Base-by-base conservation (phyloP, 2,888 invertebrate species). In the Clistopyga incitator region DNA sequence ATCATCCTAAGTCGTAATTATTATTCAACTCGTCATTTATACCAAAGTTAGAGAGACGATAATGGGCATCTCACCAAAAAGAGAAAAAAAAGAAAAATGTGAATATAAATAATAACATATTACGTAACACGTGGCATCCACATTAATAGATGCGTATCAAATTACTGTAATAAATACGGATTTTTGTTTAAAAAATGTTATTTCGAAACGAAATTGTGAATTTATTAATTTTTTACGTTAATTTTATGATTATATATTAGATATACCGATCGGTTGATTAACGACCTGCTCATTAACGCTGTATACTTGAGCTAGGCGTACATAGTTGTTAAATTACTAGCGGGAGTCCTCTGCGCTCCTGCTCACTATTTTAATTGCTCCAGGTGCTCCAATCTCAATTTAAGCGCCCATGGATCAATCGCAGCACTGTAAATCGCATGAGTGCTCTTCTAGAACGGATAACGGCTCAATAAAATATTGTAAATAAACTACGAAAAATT, bases 261-360 rank as follows among this genome's bases (percentile, higher is more conserved):
- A 38, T 38, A 38, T 38, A 38, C 10, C 1, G 38, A 38, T 45
- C 15, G 25, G 67, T 76, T 38, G 50, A 68, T 78, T 64, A 70
- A 74, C 64, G 61, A 74, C 29, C 76, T 78, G 74, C 74, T 78
- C 82, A 75, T 78, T 70, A 52, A 74, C 61, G 78, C 78, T 78
- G 82, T 74, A 74, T 78, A 68, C 65, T 78, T 75, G 74, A 70
- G 45, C 74, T 78, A 75, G 74, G 25, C 20, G 83, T 34, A 67
- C 78, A 83, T 84, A 82, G 87, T 90, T 90, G 89, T 90, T 90
- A 88, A 89, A 87, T 86, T 87, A 84, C 88, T 78, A 75, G 20
- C 38, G 20, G 77, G 77, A 86, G 84, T 81, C 71, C 74, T 86
- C 88, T 90, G 89, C 91, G n/a, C 89, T 70, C 91, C 90, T 23